phyloP scores from a whole-genome alignment of 1,140 invertebrate genomes.

The Pachyrhynchus sulphureomaculatus region DNA sequence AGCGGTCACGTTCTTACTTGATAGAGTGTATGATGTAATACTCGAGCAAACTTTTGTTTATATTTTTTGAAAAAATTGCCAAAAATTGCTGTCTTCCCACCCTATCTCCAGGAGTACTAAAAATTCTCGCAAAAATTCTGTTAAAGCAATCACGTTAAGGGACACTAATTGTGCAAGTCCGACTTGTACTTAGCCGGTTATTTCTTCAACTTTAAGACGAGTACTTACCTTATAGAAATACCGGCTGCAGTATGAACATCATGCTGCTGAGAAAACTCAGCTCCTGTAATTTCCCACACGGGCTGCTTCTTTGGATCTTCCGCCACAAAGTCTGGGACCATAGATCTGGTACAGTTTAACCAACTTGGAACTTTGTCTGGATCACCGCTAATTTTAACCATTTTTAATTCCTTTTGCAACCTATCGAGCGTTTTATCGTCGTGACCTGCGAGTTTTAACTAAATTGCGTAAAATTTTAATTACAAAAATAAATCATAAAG shows the following conservation, averaged over 20 bases:
- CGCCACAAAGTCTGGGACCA: slow-evolving; percentile 88
- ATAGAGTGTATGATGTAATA: too few species aligned
- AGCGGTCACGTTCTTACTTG: too few species aligned
- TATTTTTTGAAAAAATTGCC: too few species aligned
- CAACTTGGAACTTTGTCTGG: slow-evolving; percentile 69
- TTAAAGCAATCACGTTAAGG: too few species aligned
- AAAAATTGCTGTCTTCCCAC: too few species aligned
- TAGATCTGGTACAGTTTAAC: slow-evolving; percentile 78
- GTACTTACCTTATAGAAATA: slow-evolving; percentile 75
- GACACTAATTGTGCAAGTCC: too few species aligned
- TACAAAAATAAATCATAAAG: too few species aligned
- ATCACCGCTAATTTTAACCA: slow-evolving; percentile 83
- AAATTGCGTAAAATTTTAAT: neutral
- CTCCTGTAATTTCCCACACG: slow-evolving; percentile 93
- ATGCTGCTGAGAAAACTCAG: slow-evolving; percentile 85
- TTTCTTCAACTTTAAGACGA: too few species aligned
- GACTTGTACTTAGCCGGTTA: too few species aligned
- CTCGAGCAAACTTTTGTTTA: too few species aligned
- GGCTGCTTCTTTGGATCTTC: slow-evolving; percentile 81
- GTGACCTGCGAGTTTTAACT: slow-evolving; percentile 54
- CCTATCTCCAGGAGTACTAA: too few species aligned
- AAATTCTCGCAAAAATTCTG: too few species aligned
- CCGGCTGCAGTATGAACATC: slow-evolving; percentile 87
- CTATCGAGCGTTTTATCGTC: slow-evolving; percentile 81
- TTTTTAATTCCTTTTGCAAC: slow-evolving; percentile 74